These are phyloP conservation scores for Zophobas morio DNA, from an alignment of 1,140 invertebrate genomes.

Conservation along the genomic window DNA sequence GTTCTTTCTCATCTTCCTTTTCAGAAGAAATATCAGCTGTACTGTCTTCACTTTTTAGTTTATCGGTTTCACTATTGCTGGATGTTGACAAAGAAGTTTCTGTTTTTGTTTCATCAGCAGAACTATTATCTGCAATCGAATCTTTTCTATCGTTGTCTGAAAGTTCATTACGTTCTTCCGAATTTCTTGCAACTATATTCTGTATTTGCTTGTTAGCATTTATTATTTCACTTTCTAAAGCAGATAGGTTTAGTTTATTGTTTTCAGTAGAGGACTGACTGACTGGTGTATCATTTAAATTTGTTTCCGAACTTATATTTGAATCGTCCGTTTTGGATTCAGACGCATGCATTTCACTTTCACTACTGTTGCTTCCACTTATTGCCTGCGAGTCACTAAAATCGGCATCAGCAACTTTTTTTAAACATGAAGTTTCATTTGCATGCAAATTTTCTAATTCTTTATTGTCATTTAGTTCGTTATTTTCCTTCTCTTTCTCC, in stretches of 20 bases:
- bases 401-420: too few relatives aligned
- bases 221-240: conserved; percentile 10
- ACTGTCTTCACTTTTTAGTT: background rate
- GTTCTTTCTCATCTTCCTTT: background rate
- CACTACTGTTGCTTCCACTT: background rate
- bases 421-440: too few relatives aligned
- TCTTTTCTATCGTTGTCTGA: background rate
- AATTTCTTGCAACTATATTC: conserved; percentile 4
- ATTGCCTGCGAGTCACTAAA: too few relatives aligned
- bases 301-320: too few relatives aligned
- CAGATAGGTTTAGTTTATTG: conserved; percentile 1
- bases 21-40: background rate
- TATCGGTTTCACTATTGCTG: background rate
- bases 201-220: conserved; percentile 7
- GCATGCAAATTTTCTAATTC: too few relatives aligned
- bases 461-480: too few relatives aligned
- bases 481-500: too few relatives aligned
- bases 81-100: background rate
- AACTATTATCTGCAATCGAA: background rate
- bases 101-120: conserved; percentile 5
- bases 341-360: background rate
- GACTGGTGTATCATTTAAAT: background rate
- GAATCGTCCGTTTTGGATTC: conserved; percentile 1
- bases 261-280: background rate
- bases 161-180: background rate